Base-by-base conservation (phyloP, 2,888 invertebrate species). In the Scrobipalpa atriplicella region DNA sequence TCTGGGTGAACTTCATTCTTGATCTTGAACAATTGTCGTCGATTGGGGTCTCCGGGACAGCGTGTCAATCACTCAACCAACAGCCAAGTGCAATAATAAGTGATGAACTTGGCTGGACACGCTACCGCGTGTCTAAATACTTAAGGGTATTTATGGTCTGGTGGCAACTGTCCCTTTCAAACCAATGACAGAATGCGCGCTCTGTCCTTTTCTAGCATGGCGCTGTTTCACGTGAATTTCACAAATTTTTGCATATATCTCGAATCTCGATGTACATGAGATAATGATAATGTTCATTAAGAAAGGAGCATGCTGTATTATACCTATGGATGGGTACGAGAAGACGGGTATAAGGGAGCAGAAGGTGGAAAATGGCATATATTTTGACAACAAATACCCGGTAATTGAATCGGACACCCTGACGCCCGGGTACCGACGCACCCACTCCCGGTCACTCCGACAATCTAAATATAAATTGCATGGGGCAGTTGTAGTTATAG, bases 331-430 rank as follows among this genome's bases (percentile, higher is more conserved):
- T 47, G n/a, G 11, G n/a, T 16, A 13, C 38, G 36, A 13, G n/a
- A 56, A 13, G n/a, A 13, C 6, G 58, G 10, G 7, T 62, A 21
- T 43, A 62, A 43, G 36, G 29, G 62, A n/a, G 62, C 43, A 11
- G 62, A 51, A 41, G 52, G 9, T 51, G 52, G 21, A 47, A 41
- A 11, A 21, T 43, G 54, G 64, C 81, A 78, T 78, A 83, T 87
- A 86, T 87, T 87, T 87, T 86, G 83, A 85, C 82, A 87, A 84
- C 85, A 87, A 87, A 88, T 81, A 85, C 74, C 68, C 70, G 69
- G 83, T 87, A 85, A 87, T 87, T 81, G 86, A 83, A 82, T 77
- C 75, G 69, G 71, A 76, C 11, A 21, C 19, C 21, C 56, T 11
- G 56, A 38, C 21, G 21, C 21, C 21, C 54, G 21, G 21, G 54